Conservation (phyloP, 1,140 invertebrate genomes). For the Telenomus remus region DNA sequence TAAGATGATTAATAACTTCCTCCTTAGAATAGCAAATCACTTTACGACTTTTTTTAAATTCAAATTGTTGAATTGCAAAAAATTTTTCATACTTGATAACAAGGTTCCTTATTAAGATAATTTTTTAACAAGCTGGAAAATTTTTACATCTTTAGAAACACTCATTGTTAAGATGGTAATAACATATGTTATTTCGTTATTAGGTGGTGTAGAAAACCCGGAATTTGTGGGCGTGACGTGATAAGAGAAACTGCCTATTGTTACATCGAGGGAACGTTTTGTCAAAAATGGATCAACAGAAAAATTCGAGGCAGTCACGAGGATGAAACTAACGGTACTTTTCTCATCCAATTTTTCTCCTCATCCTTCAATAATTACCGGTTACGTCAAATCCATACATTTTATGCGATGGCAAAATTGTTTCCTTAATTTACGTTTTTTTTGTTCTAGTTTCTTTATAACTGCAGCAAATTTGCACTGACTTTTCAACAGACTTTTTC, state of each 20-base stretch:
- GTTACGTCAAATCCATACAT: neutral
- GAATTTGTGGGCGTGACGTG: conserved; percentile 84
- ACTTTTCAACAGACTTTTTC: no score
- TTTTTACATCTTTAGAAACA: neutral
- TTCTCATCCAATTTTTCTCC: neutral
- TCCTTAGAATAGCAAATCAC: neutral
- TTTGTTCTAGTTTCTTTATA: no score
- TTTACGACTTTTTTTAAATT: no score
- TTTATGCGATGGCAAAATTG: neutral
- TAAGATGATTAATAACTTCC: neutral
- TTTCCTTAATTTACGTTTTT: no score
- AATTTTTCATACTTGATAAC: no score
- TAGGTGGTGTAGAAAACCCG: conserved; percentile 84
- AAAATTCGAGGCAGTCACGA: conserved; percentile 74
- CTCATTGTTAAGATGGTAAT: neutral
- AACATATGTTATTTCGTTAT: neutral
- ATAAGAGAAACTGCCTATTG: conserved; percentile 89
- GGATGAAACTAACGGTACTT: conserved; percentile 63
- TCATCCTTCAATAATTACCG: neutral
- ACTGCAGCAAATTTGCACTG: no score
- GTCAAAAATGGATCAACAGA: conserved; percentile 83
- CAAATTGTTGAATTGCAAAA: neutral
- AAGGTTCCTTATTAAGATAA: no score
- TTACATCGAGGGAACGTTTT: conserved; percentile 86
- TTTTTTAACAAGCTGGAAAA: no score